Evolutionary conservation across 1,140 invertebrate species (phyloP), one percentile per base, ranked within the genome.

Genomic region (Listronotus oregonensis): DNA sequence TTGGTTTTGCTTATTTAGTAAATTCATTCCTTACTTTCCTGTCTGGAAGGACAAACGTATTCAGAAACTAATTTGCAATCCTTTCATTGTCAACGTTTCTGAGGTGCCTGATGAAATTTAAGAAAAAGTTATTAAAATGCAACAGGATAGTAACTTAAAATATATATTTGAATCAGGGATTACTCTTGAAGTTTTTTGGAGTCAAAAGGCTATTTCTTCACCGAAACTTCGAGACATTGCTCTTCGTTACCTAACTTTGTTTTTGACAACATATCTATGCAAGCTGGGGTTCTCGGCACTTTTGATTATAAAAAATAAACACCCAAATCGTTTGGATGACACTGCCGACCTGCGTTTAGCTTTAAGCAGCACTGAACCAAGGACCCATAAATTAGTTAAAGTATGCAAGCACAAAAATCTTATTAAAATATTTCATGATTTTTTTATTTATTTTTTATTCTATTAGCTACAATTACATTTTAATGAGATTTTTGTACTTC

Each of bases 241-340:
- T 21, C 14, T 47, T 11, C 21, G 42, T 21, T 32, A 58, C 40
- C 21, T 58, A 17, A 47, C 37, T 7, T 17, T 42, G 11, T 65
- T 65, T 42, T 65, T 55, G 31, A 52, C 55, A 0, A 65, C 55
- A n/a, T 44, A 58, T 44, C 31, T 58, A 51, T 65, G 47, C 49
- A 50, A 66, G 37, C 64, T 60, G 18, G 51, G 40, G 21, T 66
- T 60, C 42, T 66, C 64, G 9, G 18, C 56, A 15, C 39, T 66
- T 18, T 31, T 60, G 40, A 21, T 66, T n/a, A 66, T 61, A 10
- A 61, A 54, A 55, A 60, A 9, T 34, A 34, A 34, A 9, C 32
- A 34, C 32, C 51, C 21, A 50, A 65, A 65, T 52, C 40, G 54
- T 5, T 50, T 65, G 54, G 31, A 50, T n/a, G 40, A 15, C 39